These are phyloP conservation scores for Muscicapa striata DNA, from an alignment of 2,797 vertebrate species.

Conservation along the genomic window DNA sequence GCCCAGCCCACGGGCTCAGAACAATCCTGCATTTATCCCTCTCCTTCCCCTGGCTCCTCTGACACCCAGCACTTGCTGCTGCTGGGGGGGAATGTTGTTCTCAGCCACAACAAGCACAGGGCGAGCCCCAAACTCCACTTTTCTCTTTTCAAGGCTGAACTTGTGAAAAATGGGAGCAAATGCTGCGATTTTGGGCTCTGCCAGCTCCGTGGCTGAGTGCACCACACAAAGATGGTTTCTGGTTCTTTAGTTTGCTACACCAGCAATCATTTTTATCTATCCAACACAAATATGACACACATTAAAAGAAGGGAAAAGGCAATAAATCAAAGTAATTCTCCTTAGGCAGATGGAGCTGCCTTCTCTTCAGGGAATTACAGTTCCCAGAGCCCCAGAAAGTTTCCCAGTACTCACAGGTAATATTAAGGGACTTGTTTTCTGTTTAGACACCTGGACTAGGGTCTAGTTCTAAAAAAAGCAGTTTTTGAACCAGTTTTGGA, in stretches of 20 bases:
- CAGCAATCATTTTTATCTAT: neutral
- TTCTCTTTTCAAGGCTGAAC: neutral
- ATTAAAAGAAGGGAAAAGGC: neutral
- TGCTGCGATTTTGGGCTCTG: neutral
- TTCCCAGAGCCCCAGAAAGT: neutral
- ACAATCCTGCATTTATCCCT: conserved; percentile 74
- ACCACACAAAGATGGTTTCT: neutral
- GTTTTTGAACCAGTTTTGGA: neutral
- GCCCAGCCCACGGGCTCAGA: conserved; percentile 72
- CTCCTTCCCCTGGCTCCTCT: conserved; percentile 17
- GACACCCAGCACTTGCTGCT: conserved; percentile 50
- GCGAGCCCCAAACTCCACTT: conserved; percentile 7
- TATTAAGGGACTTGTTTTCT: neutral
- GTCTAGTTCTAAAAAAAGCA: accelerated
- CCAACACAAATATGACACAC: neutral
- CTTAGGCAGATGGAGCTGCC: neutral
- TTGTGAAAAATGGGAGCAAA: neutral
- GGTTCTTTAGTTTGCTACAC: neutral
- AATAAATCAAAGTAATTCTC: neutral
- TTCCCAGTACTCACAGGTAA: neutral
- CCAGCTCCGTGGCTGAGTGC: neutral
- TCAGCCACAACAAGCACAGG: conserved; percentile 37
- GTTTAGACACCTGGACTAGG: neutral
- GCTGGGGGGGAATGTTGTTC: conserved; percentile 56
- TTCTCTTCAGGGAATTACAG: neutral